These are phyloP conservation scores for Trichogramma evanescens DNA, from an alignment of 2,888 invertebrate genomes.

Conservation along the genomic window DNA sequence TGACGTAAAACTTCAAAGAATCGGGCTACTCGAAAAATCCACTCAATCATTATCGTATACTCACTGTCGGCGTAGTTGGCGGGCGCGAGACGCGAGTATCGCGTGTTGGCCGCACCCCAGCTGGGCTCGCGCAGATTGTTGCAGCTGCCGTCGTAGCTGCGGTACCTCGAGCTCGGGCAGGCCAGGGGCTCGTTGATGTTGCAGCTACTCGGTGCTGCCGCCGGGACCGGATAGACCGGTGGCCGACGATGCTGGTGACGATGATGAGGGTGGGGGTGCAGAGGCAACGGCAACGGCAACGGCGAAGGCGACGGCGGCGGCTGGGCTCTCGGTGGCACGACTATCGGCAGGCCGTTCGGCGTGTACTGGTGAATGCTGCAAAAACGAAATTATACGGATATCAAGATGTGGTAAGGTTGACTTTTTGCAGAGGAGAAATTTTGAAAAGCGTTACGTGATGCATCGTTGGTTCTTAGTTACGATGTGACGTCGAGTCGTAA, in stretches of 20 bases:
- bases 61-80: conserved; percentile 65
- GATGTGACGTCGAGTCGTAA: neutral
- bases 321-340: neutral
- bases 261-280: neutral
- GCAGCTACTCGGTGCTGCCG: conserved; percentile 1
- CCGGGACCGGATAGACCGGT: neutral
- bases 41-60: neutral
- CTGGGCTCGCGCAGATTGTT: conserved; percentile 81
- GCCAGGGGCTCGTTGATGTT: neutral
- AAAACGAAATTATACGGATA: neutral
- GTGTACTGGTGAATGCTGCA: neutral
- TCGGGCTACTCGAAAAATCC: too few relatives aligned
- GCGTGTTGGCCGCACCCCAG: conserved; percentile 73
- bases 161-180: conserved; percentile 58
- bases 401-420: too few relatives aligned
- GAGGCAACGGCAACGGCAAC: neutral
- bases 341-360: neutral
- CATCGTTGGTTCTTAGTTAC: too few relatives aligned
- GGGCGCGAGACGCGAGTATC: conserved; percentile 59
- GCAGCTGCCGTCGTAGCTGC: conserved; percentile 85
- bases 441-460: too few relatives aligned
- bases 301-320: neutral
- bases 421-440: too few relatives aligned
- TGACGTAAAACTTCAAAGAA: too few relatives aligned
- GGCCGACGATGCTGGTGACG: neutral